These are phyloP conservation scores for Euborellia annulipes DNA, from an alignment of 1,140 invertebrate species.

Conservation along the genomic window DNA sequence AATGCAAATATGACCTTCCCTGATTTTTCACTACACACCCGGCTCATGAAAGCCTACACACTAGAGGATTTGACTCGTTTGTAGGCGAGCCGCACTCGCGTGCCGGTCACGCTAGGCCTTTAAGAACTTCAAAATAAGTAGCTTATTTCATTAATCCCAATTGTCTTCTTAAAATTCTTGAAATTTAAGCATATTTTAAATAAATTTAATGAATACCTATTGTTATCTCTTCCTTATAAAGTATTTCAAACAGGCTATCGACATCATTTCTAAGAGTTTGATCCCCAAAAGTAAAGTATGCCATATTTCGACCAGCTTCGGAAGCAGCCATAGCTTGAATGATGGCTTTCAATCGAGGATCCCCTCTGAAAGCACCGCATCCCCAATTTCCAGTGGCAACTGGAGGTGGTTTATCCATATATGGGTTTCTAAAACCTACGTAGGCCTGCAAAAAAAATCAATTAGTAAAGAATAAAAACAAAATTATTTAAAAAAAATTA, in stretches of 20 bases:
- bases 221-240: slow-evolving; percentile 22
- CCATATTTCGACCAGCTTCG: slow-evolving; percentile 46
- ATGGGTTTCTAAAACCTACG: slow-evolving; percentile 45
- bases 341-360: slow-evolving; percentile 72
- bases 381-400: slow-evolving; percentile 98
- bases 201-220: slow-evolving; percentile 1
- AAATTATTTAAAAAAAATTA: slow-evolving; percentile 26
- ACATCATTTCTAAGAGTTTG: slow-evolving; percentile 48
- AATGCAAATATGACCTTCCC: no score
- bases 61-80: no score
- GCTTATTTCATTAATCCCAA: no score
- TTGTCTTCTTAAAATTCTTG: no score
- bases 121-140: no score
- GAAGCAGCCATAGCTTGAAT: slow-evolving; percentile 82
- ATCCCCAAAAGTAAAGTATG: slow-evolving; percentile 86
- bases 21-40: no score
- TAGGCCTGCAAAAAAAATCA: slow-evolving; percentile 48
- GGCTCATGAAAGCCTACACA: no score
- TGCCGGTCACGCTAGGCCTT: no score
- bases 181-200: no score
- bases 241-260: slow-evolving; percentile 48
- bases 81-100: no score
- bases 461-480: no score
- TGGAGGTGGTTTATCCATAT: slow-evolving; percentile 32
- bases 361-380: slow-evolving; percentile 86